These are phyloP conservation scores for Anticlea derivata DNA, from an alignment of 2,888 invertebrate species.

Conservation along the genomic window DNA sequence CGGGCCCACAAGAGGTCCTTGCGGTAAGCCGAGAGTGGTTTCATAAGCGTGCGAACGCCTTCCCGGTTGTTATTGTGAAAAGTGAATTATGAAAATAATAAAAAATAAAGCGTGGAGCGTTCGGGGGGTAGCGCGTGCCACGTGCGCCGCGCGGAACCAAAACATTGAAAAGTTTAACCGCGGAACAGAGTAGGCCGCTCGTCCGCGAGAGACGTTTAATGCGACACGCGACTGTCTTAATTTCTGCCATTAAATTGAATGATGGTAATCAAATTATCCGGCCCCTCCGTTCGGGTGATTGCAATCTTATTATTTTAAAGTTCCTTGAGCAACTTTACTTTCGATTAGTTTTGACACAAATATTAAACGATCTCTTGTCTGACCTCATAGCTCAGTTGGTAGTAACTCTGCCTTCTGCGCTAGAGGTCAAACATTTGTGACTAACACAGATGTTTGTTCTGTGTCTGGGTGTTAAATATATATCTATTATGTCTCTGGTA, in stretches of 20 bases:
- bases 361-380: neutral
- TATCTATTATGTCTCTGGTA: too few species aligned
- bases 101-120: slow-evolving; percentile 72
- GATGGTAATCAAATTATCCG: slow-evolving; percentile 60
- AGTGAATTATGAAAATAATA: slow-evolving; percentile 84
- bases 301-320: slow-evolving; percentile 33
- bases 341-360: slow-evolving; percentile 2
- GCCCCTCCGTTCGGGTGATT: slow-evolving; percentile 29
- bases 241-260: slow-evolving; percentile 64
- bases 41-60: slow-evolving; percentile 82
- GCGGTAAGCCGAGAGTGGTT: slow-evolving; percentile 78
- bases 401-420: too few species aligned
- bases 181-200: slow-evolving; percentile 41
- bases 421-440: too few species aligned
- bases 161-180: slow-evolving; percentile 81
- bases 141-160: slow-evolving; percentile 68
- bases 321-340: slow-evolving; percentile 18
- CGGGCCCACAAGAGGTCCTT: slow-evolving; percentile 76
- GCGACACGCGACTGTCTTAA: slow-evolving; percentile 75
- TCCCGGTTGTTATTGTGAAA: slow-evolving; percentile 81
- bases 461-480: too few species aligned
- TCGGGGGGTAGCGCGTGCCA: slow-evolving; percentile 77
- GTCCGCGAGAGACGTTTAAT: slow-evolving; percentile 49
- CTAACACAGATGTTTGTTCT: too few species aligned
- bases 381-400: too few species aligned